Base-by-base conservation (phyloP, 2,113 vertebrate species). In the Ammodramus savannarum region DNA sequence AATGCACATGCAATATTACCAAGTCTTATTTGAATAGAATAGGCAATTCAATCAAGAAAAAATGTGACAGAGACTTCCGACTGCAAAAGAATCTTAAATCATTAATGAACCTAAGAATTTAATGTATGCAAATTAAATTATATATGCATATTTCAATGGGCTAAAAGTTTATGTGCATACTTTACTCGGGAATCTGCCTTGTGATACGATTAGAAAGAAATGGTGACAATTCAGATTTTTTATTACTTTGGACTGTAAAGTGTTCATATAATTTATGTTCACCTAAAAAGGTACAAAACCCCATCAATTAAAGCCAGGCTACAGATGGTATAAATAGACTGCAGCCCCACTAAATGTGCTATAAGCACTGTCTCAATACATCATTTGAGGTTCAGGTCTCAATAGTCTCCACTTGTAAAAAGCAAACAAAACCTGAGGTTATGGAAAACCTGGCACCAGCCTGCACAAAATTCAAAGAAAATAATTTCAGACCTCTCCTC, bases 41-140 rank as follows among this genome's bases (percentile, higher is more conserved):
- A 68, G 85, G 61, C 89, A 94, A 94, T 81, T 97, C 79, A 93
- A 95, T 95, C 89, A 95, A 39, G 82, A 58, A 94, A 91, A 93
- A 94, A 89, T 31, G 66, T 90, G 87, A 75, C 74, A 78, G 78
- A 87, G 87, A 68, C 69, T 95, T 96, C 90, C n/a, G 11, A 96
- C 72, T 63, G 83, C 87, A 97, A 91, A 91, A 89, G 74, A 95
- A 94, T 59, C 87, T 87, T 97, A 97, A 97, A 97, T 96, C 77
- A 96, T 97, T 97, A 95, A 97, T 95, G 91, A 95, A 96, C 82
- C 83, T 78, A 93, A 93, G 89, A 91, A 77, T 94, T 96, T 97
- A 97, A 97, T 97, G 75, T 78, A 97, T 97, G 97, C 94, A 97
- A 97, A 97, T 97, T 97, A 97, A 97, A 96, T 97, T 97, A 97